These are phyloP conservation scores for Paradisaea rubra DNA, from an alignment of 2,113 vertebrate genomes.

Conservation along the genomic window DNA sequence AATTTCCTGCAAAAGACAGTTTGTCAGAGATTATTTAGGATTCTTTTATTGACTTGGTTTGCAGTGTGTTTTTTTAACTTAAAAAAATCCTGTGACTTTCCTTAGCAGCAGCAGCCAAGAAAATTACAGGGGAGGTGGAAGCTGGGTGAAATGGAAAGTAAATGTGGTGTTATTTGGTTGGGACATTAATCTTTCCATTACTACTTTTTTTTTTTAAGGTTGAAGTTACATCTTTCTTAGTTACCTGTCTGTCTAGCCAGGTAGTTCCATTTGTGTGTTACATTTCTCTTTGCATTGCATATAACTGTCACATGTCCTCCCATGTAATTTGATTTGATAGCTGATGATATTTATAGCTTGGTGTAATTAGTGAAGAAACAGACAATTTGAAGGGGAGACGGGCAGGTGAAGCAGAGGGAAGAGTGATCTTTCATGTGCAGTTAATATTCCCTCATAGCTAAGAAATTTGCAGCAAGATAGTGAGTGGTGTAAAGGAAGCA, in stretches of 20 bases:
- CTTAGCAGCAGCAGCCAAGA: background rate
- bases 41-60: background rate
- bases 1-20: background rate
- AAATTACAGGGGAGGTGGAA: background rate
- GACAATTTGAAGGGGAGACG: background rate
- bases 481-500: background rate
- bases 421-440: background rate
- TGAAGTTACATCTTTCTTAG: background rate
- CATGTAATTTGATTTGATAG: background rate
- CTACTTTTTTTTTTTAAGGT: background rate
- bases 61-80: background rate
- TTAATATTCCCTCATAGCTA: background rate
- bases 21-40: background rate
- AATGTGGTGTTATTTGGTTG: background rate
- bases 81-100: background rate
- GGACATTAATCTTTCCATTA: background rate
- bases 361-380: background rate
- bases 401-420: background rate
- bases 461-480: background rate
- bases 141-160: background rate
- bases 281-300: background rate
- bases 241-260: background rate
- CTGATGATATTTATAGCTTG: background rate
- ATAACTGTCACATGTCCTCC: background rate
- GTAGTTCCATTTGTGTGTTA: background rate